Percentiles rank a stretch among this genome's conserved stretches.
Conservation (phyloP, 2,888 invertebrate genomes). For the Netelia inedita region DNA sequence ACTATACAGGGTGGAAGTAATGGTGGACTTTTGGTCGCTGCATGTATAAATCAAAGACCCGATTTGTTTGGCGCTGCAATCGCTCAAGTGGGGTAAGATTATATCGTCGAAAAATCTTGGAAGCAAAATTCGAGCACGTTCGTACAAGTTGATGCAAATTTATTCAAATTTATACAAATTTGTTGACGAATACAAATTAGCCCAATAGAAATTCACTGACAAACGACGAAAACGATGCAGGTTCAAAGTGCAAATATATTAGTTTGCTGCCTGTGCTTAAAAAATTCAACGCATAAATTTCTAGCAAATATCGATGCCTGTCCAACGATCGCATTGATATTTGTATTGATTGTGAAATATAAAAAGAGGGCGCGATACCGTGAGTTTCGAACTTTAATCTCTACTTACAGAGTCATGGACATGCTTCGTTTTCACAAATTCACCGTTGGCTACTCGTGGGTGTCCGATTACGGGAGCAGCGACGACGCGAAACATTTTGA, state of each 20-base stretch:
- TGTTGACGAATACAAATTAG: too few species aligned
- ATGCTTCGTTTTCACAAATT: slow-evolving; percentile 99
- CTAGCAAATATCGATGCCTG: too few species aligned
- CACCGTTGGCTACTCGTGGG: slow-evolving; percentile 99
- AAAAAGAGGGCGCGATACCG: too few species aligned
- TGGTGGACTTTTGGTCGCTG: slow-evolving; percentile 98
- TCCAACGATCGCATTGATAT: too few species aligned
- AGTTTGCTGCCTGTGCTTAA: not conserved
- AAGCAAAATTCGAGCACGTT: too few species aligned
- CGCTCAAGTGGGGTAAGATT: slow-evolving; percentile 95
- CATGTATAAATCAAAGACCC: slow-evolving; percentile 97
- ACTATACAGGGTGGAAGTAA: slow-evolving; percentile 98
- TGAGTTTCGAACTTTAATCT: too few species aligned
- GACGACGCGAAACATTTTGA: slow-evolving; percentile 95
- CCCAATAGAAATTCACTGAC: too few species aligned
- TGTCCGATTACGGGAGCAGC: slow-evolving; percentile 97
- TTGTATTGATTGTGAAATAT: too few species aligned
- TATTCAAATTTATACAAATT: too few species aligned
- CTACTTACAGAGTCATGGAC: slow-evolving; percentile 93
- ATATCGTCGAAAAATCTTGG: not conserved
- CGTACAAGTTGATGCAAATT: too few species aligned
- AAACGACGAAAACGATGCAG: too few species aligned
- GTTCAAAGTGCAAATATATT: too few species aligned
- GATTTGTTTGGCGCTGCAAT: slow-evolving; percentile 97
- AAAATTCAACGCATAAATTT: not conserved